Evolutionary conservation across 1,140 invertebrate genomes (phyloP), one percentile per base, ranked within the genome.

Genomic region (Stenopsyche tienmushanensis): DNA sequence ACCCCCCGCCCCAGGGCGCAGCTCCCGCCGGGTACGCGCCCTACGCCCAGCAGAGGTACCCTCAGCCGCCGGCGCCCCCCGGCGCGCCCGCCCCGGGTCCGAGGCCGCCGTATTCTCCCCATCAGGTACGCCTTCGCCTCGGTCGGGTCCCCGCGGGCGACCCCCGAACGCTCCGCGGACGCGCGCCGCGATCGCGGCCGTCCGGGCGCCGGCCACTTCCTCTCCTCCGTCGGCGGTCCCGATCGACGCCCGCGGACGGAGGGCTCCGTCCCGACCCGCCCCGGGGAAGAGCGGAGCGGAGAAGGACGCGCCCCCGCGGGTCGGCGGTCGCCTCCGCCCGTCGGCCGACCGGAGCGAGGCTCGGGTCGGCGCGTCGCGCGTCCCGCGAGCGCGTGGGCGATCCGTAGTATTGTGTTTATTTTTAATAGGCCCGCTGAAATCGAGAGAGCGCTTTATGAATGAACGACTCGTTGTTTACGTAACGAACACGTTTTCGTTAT

Each of bases 21-120:
- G 52, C 52, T 13, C 62, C 62, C 76, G 60, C 75, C 74, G 20
- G 72, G 72, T 41, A 74, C 77, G 21, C 79, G 77, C 70, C 77
- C 74, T 64, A 69, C 59, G 45, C 54, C 24, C 64, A 58, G 44
- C 78, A 78, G 65, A 67, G 78, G 70, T 81, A 81, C 65, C 76
- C 78, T 39, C 74, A 76, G 63, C 76, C 76, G 45, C 76, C 75
- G 5, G 76, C 76, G 44, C 76, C 75, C 8, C 74, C 76, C 1
- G 73, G 76, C 23, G 77, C 75, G 5, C 78, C 74, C 15, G 75
- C 75, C n/a, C 78, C 76, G 23, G 78, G 77, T 64, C 74, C 73
- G 17, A 72, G 78, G 67, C 77, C 78, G 47, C 78, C 78, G 21
- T 80, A 76, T 68, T 80, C 79, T 17, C 76, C 79, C 29, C 79